These are phyloP conservation scores for Psettodes erumei DNA, from an alignment of 2,113 vertebrate species.

Conservation along the genomic window DNA sequence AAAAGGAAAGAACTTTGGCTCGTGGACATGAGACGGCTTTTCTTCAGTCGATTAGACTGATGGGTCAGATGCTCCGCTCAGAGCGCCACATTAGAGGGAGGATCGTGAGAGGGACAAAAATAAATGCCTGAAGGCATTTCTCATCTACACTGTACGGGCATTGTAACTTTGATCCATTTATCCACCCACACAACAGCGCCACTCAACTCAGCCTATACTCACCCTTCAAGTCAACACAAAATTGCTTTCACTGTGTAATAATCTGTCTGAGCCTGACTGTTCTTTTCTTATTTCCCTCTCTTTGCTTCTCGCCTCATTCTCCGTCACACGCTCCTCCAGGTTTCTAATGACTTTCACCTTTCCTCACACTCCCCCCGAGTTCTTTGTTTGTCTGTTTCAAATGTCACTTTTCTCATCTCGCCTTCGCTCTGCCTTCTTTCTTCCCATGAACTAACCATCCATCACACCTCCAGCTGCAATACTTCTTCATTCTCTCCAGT, in stretches of 20 bases:
- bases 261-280: slow-evolving; percentile 28
- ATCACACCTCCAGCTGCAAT: neutral
- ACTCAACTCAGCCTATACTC: slow-evolving; percentile 42
- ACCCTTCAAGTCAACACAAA: slow-evolving; percentile 40
- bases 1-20: slow-evolving; percentile 12
- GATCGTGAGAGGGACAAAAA: slow-evolving; percentile 32
- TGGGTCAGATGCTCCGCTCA: slow-evolving; percentile 1
- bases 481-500: neutral
- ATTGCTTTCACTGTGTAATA: slow-evolving; percentile 32
- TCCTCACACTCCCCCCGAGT: neutral
- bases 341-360: slow-evolving; percentile 38
- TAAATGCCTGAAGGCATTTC: slow-evolving; percentile 52
- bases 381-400: neutral
- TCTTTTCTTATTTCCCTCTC: neutral
- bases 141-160: slow-evolving; percentile 36
- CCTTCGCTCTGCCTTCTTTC: slow-evolving; percentile 18
- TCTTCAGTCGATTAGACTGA: slow-evolving; percentile 58
- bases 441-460: slow-evolving; percentile 18
- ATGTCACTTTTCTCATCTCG: slow-evolving; percentile 12
- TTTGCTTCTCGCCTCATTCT: slow-evolving; percentile 22
- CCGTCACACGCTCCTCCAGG: slow-evolving; percentile 1
- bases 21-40: slow-evolving; percentile 8
- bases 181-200: slow-evolving; percentile 46
- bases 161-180: slow-evolving; percentile 56
- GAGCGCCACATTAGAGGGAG: slow-evolving; percentile 19